Conservation (phyloP, 2,113 vertebrate genomes). For the Sinocyclocheilus anophthalmus region DNA sequence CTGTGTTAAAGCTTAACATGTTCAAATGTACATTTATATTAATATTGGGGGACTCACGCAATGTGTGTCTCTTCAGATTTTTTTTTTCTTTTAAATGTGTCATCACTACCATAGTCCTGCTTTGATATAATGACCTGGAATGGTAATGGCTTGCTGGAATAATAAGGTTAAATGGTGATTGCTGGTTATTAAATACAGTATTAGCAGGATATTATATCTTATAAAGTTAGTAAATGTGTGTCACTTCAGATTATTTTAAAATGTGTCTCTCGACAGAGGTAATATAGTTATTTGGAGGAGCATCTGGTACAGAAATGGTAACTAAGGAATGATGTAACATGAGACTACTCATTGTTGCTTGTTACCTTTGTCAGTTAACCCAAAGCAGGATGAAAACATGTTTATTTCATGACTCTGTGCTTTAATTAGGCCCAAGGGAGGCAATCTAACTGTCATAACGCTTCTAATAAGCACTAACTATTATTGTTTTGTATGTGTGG, state of each 20-base stretch:
- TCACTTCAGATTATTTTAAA: slow-evolving; percentile 6
- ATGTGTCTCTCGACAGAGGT: background rate
- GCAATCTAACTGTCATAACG: background rate
- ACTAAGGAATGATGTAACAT: slow-evolving; percentile 15
- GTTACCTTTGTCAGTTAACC: background rate
- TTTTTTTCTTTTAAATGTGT: too few relatives aligned
- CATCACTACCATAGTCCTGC: background rate
- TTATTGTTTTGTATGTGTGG: slow-evolving; percentile 1
- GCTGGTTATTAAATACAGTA: too few relatives aligned
- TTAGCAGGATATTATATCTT: too few relatives aligned
- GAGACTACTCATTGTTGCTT: slow-evolving; percentile 17
- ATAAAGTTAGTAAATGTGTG: slow-evolving; percentile 42
- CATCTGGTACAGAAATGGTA: slow-evolving; percentile 42
- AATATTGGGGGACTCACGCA: background rate
- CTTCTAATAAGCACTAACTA: slow-evolving; percentile 6
- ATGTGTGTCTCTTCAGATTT: too few relatives aligned
- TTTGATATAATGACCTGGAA: background rate
- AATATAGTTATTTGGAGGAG: background rate
- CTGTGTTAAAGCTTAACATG: background rate
- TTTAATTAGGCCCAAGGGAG: slow-evolving; percentile 12
- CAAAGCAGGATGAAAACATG: background rate
- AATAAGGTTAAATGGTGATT: slow-evolving; percentile 53
- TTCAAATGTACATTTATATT: background rate
- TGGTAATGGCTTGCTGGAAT: slow-evolving; percentile 31
- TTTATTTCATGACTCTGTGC: slow-evolving; percentile 5